phyloP scores from a whole-genome alignment of 2,797 vertebrate genomes.

The Gadopsis bispinosus region DNA sequence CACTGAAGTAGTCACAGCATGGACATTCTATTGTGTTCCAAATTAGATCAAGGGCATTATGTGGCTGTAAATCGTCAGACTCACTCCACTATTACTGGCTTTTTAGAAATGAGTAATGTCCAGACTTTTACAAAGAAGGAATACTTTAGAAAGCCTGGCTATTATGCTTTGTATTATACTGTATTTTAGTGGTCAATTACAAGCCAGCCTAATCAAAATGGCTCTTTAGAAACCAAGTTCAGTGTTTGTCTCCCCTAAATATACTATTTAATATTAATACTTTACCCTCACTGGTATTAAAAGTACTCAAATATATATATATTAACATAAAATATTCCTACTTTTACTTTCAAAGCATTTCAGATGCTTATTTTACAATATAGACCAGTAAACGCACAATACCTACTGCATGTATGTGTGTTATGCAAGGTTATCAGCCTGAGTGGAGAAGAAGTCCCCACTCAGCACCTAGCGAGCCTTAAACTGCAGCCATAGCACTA shows the following conservation, averaged over 20 bases:
- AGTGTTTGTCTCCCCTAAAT: neutral
- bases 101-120: neutral
- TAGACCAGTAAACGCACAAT: conserved; percentile 15
- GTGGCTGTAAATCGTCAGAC: neutral
- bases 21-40: neutral
- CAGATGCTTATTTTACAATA: neutral
- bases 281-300: neutral
- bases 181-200: neutral
- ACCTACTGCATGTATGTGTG: conserved; percentile 10
- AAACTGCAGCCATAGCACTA: conserved; percentile 81
- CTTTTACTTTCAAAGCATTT: neutral
- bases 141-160: neutral
- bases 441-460: conserved; percentile 68
- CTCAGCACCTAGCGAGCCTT: conserved; percentile 77
- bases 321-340: neutral
- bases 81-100: neutral
- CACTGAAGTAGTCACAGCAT: neutral
- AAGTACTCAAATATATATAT: neutral
- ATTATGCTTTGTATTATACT: neutral
- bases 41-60: neutral
- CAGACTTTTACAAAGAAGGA: conserved; percentile 1
- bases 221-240: neutral
- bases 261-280: neutral
- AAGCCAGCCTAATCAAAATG: neutral
- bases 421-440: conserved; percentile 57